Base-by-base conservation (phyloP, 2,797 vertebrate genomes). In the Lophius americanus region DNA sequence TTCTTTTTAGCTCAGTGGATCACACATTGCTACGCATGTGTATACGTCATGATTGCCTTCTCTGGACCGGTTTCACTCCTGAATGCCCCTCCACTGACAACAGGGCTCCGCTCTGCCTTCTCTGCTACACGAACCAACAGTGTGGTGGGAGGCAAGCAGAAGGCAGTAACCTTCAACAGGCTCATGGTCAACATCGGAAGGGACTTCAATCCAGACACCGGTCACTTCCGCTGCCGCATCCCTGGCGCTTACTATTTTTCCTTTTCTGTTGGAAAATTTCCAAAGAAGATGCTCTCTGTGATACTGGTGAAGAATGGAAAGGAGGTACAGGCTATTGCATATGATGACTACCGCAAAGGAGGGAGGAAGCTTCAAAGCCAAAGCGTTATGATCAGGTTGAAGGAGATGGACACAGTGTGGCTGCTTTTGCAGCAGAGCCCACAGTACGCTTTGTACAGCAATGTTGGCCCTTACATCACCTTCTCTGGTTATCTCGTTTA, bases 401-500 rank as follows among this genome's bases (percentile, higher is more conserved):
- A 76, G 49, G 70, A 91, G n/a, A 91, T 90, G 89, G 94, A 95
- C 75, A 92, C 91, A 0, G 91, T 95, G 53, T 92, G 91, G 92
- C 70, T 95, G 53, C 90, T 91, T 9, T 68, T 94, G 12, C 92
- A 94, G 62, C 78, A 86, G 61, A 93, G 73, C 60, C 83, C 92
- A 2, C 86, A 91, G 77, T 94, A 93, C 7, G 94, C 92, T 13
- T 61, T 94, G 64, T 95, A 95, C 81, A 95, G 94, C 82, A 94
- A 92, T 2, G 61, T 77, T 2, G 94, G 93, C 7, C 89, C 92
- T 10, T 95, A 95, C 83, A 92, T 94, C 77, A 92, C 93, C 58
- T 95, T 93, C 81, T 93, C 92, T 14, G 94, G 94, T 51, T 94
- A 95, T 80, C 89, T 95, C 0, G 83, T 94, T 12, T 93, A 94